These are phyloP conservation scores for Tapera naevia DNA, from an alignment of 2,797 vertebrate genomes.

Conservation along the genomic window DNA sequence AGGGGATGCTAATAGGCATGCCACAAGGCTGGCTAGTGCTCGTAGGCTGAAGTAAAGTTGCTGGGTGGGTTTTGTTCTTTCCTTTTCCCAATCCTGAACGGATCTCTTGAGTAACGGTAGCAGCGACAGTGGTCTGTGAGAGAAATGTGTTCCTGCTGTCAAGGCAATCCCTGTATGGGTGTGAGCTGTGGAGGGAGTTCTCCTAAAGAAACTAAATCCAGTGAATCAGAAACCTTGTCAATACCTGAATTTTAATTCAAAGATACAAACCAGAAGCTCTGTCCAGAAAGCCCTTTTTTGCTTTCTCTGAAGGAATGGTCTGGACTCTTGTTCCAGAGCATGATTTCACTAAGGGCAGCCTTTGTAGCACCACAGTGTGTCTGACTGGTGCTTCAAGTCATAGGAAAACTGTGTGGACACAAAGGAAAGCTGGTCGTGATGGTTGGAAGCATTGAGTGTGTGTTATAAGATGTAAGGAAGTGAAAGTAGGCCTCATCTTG, in stretches of 20 bases:
- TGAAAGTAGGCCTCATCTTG: background rate
- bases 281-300: background rate
- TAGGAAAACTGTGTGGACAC: background rate
- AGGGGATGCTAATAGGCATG: background rate
- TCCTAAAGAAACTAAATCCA: background rate
- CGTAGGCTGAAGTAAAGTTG: background rate
- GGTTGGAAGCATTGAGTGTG: background rate
- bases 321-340: background rate
- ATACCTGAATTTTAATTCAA: background rate
- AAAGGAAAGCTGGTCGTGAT: background rate
- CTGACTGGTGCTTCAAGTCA: background rate
- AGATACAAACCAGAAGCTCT: background rate
- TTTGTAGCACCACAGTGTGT: background rate
- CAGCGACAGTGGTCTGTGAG: background rate
- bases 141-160: accelerated
- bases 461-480: background rate
- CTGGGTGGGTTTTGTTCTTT: background rate
- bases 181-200: background rate
- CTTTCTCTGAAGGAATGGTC: background rate
- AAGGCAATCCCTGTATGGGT: background rate
- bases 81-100: background rate
- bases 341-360: background rate
- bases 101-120: background rate
- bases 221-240: background rate
- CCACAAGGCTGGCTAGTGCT: background rate